Evolutionary conservation across 2,113 vertebrate genomes (phyloP).

Genomic region (Centropristis striata): DNA sequence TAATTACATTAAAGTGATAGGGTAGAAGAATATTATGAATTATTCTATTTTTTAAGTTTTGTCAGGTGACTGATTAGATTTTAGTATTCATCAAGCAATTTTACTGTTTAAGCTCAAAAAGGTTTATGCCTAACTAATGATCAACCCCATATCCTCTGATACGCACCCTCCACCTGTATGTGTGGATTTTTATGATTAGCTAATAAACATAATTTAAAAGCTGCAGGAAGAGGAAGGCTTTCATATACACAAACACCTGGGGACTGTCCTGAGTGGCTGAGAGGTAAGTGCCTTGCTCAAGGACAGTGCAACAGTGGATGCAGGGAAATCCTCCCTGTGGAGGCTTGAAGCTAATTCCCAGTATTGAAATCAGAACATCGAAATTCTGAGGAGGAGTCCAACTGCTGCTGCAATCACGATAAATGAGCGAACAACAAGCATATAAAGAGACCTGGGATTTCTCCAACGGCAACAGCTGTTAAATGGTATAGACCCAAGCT

Average conservation of each 20-base stretch:
- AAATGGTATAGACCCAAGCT: slow-evolving; percentile 67
- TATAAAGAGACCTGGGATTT: slow-evolving; percentile 75
- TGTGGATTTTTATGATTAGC: slow-evolving; percentile 45
- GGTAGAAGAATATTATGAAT: slow-evolving; percentile 50
- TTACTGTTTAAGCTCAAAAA: slow-evolving; percentile 1
- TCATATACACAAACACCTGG: slow-evolving; percentile 12
- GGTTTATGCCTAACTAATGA: slow-evolving; percentile 17
- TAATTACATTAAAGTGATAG: slow-evolving; percentile 60
- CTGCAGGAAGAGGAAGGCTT: slow-evolving; percentile 1
- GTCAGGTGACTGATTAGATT: slow-evolving; percentile 53
- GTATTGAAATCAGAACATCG: slow-evolving; percentile 54
- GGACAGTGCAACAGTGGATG: slow-evolving; percentile 40
- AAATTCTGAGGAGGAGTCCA: slow-evolving; percentile 38
- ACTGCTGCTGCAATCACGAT: slow-evolving; percentile 56
- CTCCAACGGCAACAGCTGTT: slow-evolving; percentile 74
- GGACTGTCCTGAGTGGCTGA: slow-evolving; percentile 1
- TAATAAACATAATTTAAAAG: slow-evolving; percentile 27
- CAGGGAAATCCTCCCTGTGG: slow-evolving; percentile 24
- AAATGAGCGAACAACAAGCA: slow-evolving; percentile 70
- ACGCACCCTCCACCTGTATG: slow-evolving; percentile 1
- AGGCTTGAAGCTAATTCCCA: slow-evolving; percentile 43
- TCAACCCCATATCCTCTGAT: slow-evolving; percentile 34
- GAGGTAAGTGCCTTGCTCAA: slow-evolving; percentile 73
- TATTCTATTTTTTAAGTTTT: slow-evolving; percentile 46
- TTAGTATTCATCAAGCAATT: slow-evolving; percentile 26